These are phyloP conservation scores for Baryphthengus martii DNA, from an alignment of 2,113 vertebrate genomes.

Conservation along the genomic window DNA sequence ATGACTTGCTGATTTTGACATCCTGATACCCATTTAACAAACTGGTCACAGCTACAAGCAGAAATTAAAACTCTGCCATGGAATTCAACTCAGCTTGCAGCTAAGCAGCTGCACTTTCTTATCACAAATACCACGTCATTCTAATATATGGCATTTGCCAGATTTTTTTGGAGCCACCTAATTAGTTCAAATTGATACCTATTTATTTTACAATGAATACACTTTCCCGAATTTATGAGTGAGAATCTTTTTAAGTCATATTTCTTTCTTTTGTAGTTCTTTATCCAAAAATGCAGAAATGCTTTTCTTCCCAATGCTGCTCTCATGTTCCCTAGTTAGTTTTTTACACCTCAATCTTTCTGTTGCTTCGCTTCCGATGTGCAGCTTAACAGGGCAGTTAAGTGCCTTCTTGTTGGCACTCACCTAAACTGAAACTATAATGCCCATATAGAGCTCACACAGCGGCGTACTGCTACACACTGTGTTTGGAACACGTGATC, in stretches of 20 bases:
- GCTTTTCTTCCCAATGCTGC: not conserved
- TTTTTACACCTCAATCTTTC: not conserved
- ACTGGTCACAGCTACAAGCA: conserved; percentile 15
- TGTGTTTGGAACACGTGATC: not conserved
- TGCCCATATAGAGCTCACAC: not conserved
- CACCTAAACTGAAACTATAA: not conserved
- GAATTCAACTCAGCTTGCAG: not conserved
- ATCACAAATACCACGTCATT: not conserved
- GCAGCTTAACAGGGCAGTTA: not conserved
- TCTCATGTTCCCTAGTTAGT: not conserved
- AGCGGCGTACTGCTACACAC: not conserved
- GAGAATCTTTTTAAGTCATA: not conserved
- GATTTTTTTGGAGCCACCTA: not conserved
- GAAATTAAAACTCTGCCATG: conserved; percentile 43
- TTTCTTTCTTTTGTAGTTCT: not conserved
- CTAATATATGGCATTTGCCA: not conserved
- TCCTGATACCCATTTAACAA: conserved; percentile 3
- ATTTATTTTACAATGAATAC: not conserved
- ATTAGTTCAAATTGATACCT: not conserved
- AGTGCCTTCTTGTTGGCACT: not conserved
- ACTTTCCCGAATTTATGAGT: not conserved
- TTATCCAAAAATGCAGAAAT: not conserved
- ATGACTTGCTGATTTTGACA: conserved; percentile 47
- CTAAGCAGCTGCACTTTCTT: not conserved
- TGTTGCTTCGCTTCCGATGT: not conserved